These are phyloP conservation scores for Myotis pilosus DNA, from an alignment of 2,797 vertebrate species.

Conservation along the genomic window DNA sequence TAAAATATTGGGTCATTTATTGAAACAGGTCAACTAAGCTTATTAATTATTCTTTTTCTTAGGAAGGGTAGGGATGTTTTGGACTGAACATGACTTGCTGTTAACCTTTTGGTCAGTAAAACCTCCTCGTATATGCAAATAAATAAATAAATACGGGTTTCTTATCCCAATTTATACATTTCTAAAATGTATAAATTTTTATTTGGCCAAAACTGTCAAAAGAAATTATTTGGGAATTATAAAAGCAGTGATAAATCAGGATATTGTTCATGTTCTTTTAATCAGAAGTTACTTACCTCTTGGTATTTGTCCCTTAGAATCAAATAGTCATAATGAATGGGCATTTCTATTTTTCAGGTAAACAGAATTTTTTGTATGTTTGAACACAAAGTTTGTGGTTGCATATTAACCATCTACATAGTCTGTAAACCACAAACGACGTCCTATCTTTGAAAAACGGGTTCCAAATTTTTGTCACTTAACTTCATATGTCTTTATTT, in stretches of 20 bases:
- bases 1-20: constrained; percentile 67
- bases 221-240: constrained; percentile 38
- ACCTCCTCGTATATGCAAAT: not conserved
- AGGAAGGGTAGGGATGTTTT: constrained; percentile 49
- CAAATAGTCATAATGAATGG: not conserved
- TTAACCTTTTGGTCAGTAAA: constrained; percentile 43
- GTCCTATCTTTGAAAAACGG: constrained; percentile 21
- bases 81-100: not conserved
- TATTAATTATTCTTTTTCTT: constrained; percentile 75
- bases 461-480: constrained; percentile 41
- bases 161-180: not conserved
- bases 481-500: constrained; percentile 43
- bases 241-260: constrained; percentile 17
- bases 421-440: constrained; percentile 32
- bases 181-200: not conserved
- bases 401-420: not conserved
- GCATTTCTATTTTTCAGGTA: not conserved
- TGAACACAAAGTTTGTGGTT: constrained; percentile 16
- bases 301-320: not conserved
- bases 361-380: not conserved
- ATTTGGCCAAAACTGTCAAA: not conserved
- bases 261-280: not conserved
- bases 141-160: not conserved
- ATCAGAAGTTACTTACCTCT: constrained; percentile 25
- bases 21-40: constrained; percentile 66